phyloP scores from a whole-genome alignment of 2,888 invertebrate genomes.

The Cecidostiba fungosa region DNA sequence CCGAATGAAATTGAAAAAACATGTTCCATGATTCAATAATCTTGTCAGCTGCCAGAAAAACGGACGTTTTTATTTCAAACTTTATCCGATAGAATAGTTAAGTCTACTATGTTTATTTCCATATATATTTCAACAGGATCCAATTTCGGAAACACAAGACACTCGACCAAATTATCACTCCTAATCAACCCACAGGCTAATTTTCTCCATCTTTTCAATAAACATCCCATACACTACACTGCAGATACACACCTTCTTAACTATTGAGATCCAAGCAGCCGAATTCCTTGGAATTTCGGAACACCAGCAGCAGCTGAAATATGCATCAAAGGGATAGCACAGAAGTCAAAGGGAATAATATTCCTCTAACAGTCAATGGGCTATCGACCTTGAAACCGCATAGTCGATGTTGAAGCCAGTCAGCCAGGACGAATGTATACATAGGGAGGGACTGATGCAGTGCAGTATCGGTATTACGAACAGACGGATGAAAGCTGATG shows the following conservation, averaged over 20 bases:
- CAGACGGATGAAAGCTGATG: neutral
- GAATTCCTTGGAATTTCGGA: neutral
- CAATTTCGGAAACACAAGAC: too few relatives aligned
- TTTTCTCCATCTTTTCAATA: neutral
- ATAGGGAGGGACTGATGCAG: neutral
- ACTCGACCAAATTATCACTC: neutral
- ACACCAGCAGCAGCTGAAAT: conserved; percentile 12
- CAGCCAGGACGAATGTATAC: conserved; percentile 29
- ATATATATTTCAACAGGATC: too few relatives aligned
- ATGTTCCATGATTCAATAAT: too few relatives aligned
- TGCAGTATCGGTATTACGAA: neutral
- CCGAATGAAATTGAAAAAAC: too few relatives aligned
- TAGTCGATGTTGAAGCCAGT: conserved; percentile 22
- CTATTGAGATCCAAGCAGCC: neutral
- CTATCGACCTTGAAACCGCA: conserved; percentile 59
- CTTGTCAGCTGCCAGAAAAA: too few relatives aligned
- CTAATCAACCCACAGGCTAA: neutral
- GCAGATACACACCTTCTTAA: neutral
- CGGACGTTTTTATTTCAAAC: too few relatives aligned
- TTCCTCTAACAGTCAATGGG: conserved; percentile 40
- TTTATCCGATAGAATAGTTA: too few relatives aligned
- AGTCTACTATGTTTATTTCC: too few relatives aligned
- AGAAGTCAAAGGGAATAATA: conserved; percentile 56
- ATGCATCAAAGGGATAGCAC: conserved; percentile 44
- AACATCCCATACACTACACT: neutral